Evolutionary conservation across 2,888 invertebrate species (phyloP).

Genomic region (Ommatoiulus sabulosus): DNA sequence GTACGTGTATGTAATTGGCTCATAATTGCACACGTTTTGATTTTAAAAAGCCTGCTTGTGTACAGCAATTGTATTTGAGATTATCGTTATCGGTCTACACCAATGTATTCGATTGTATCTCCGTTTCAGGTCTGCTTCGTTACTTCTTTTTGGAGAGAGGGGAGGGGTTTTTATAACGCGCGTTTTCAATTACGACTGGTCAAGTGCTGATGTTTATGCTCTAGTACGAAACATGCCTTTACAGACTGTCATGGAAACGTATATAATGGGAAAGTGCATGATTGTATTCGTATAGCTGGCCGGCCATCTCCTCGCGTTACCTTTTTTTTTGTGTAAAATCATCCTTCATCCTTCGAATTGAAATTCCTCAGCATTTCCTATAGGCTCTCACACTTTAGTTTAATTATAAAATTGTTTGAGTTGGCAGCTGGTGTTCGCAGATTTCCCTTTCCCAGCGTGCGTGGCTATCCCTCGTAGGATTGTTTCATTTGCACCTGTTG

Average conservation of each 20-base stretch:
- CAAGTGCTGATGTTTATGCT: not conserved
- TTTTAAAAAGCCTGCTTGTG: not conserved
- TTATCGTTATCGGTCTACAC: not conserved
- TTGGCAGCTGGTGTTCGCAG: not conserved
- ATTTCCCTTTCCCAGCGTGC: not conserved
- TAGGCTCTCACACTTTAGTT: not conserved
- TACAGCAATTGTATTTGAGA: constrained; percentile 25
- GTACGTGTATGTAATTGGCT: not conserved
- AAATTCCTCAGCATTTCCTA: not conserved
- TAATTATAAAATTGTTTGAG: constrained; percentile 7
- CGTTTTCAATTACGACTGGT: not conserved
- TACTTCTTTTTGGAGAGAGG: not conserved
- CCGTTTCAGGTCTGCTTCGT: not conserved
- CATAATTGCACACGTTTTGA: not conserved
- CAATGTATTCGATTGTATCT: constrained; percentile 16
- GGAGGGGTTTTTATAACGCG: not conserved
- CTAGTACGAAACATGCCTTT: not conserved
- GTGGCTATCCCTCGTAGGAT: constrained; percentile 1
- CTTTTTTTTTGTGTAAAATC: constrained; percentile 10
- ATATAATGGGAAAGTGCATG: no score
- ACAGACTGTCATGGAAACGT: not conserved
- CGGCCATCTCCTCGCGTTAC: not conserved
- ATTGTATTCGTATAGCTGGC: not conserved
- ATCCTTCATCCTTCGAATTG: not conserved
- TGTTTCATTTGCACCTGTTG: constrained; percentile 12